Base-by-base conservation (phyloP, 2,888 invertebrate genomes). In the Bruchidius siliquastri region DNA sequence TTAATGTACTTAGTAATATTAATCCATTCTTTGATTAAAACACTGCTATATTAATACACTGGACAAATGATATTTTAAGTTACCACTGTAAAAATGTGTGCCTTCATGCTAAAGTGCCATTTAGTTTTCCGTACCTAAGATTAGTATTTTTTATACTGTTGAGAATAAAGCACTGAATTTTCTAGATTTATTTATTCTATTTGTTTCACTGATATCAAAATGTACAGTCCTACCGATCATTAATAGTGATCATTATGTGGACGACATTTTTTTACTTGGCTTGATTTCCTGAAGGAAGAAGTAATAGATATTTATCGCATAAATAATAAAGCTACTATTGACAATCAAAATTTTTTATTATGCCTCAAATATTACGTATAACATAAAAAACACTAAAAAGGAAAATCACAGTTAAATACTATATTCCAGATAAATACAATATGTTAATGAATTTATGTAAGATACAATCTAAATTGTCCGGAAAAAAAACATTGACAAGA, bases 361-460 rank as follows among this genome's bases (percentile, higher is more conserved):
- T 13, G 13, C 18, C 49, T 49, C 18, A 13, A 49, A 49, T 49
- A 49, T 49, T 13, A 49, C 30, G 8, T 49, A 49, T 26, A 26
- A 26, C 26, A 26, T 26, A 49, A 49, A 49, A 49, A 49, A 8
- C 49, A 49, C 49, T 49, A 49, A 49, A 30, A 49, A 49, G 49
- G 13, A 74, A 74, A 77, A 77, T 77, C 77, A 77, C 77, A 77
- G 77, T 76, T 77, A 76, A 77, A 77, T 76, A 74, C 75, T 77
- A 75, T n/a, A n/a, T 75, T 70, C 72, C 71, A 13, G 49, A 49
- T 49, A 49, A 49, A 49, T 49, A 49, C 49, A 49, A 49, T 49
- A 49, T 49, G 18, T 18, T 18, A 49, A 49, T 49, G 18, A 8
- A 13, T 49, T 13, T 49, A 8, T 49, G 49, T 2, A 8, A 49